A percentile compares a stretch with the other conserved stretches of the same genome.
Evolutionary conservation across 1,140 invertebrate genomes (phyloP).

Genomic region (Globodera rostochiensis): DNA sequence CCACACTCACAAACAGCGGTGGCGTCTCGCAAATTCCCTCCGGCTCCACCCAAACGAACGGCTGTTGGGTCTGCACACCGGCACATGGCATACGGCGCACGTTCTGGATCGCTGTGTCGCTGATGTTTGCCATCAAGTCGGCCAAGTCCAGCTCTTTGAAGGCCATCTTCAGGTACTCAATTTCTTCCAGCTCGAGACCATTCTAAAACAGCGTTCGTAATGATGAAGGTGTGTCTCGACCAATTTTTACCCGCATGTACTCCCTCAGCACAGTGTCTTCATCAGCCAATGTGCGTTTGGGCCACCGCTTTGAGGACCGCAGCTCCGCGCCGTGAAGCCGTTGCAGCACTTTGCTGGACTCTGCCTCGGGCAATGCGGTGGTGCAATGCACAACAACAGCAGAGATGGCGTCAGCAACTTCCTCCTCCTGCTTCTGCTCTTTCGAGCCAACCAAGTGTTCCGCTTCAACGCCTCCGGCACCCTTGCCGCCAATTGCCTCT

Average conservation of each 20-base stretch:
- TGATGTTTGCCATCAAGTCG: background rate
- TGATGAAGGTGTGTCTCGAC: background rate
- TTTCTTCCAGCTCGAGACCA: conserved; percentile 25
- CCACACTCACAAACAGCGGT: background rate
- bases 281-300: conserved; percentile 7
- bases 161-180: conserved; percentile 21
- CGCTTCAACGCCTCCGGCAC: background rate
- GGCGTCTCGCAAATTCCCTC: conserved; percentile 18
- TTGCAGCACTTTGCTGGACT: background rate
- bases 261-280: background rate
- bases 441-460: background rate
- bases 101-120: background rate
- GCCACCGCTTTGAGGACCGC: conserved; percentile 8
- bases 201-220: conserved; percentile 10
- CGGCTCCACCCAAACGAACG: conserved; percentile 22
- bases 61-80: background rate
- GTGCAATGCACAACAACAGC: background rate
- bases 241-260: conserved; percentile 2
- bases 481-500: no score
- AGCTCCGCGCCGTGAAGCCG: background rate
- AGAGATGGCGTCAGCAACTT: background rate
- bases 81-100: background rate
- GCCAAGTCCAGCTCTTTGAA: conserved; percentile 1
- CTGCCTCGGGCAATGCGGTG: background rate
- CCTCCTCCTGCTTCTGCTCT: background rate